Evolutionary conservation across 1,140 invertebrate genomes (phyloP), one percentile per base, ranked within the genome.

Genomic region (Andrena cerasifolii): DNA sequence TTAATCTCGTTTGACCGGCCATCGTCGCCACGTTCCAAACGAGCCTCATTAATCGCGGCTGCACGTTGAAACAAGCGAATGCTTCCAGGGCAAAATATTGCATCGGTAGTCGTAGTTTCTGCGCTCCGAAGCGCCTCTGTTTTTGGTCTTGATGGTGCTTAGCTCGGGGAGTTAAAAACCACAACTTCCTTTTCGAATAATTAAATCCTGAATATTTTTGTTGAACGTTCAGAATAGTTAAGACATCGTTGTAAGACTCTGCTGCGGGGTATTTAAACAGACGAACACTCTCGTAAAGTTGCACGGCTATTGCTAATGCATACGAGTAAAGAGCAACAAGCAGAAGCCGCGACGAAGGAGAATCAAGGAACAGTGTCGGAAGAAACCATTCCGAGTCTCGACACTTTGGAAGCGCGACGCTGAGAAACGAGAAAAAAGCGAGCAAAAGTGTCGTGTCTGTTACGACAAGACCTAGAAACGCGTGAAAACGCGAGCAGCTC

Each of bases 1-100:
- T 76, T 76, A 67, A 76, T 76, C 65, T 67, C 53, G 43, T 76
- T 76, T 58, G 65, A 76, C 54, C 47, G 43, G 21, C 43, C 43
- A 24, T 49, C 28, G 54, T 51, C 8, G 49, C 28, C 40, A 14
- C 26, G 28, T 43, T 74, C 36, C 24, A 66, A 74, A 74, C 63
- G 61, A 62, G 16, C 12, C 31, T 65, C 61, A 74, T 76, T 68
- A 68, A 58, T 76, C 65, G 73, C 21, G 53, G 14, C 18, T 31
- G 36, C 36, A 21, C 36, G 36, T 40, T 43, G 21, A 45, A 66
- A 66, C n/a, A 21, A n/a, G 51, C 49, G 14, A 31, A 54, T 40
- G 49, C 47, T 16, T n/a, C 45, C 2, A 5, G 16, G 14, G 31
- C 58, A 53, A 63, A 40, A 43, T 12, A 12, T 21, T 1, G 26